These are phyloP conservation scores for Campoplex nolae DNA, from an alignment of 2,888 invertebrate species.

Conservation along the genomic window DNA sequence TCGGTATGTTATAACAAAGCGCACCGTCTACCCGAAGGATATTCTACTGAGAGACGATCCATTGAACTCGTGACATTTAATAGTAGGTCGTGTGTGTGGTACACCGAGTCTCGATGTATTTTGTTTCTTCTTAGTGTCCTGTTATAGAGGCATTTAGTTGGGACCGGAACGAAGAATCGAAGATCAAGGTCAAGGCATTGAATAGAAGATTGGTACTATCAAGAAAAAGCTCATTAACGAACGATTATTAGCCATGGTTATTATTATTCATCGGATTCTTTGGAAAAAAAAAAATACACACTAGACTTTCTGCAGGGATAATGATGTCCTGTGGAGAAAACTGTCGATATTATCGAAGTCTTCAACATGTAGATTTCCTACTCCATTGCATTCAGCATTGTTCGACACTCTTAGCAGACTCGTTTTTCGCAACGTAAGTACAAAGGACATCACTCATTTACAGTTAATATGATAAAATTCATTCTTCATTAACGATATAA, in stretches of 20 bases:
- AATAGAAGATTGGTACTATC: conserved; percentile 11
- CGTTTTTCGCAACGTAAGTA: no score
- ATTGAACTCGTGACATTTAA: conserved; percentile 74
- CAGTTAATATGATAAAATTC: no score
- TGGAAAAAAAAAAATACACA: neutral
- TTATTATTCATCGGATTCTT: no score
- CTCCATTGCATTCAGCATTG: neutral
- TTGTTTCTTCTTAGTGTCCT: neutral
- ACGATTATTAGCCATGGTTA: neutral
- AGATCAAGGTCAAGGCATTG: conserved; percentile 48
- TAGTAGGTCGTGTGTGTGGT: conserved; percentile 70
- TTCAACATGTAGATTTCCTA: neutral
- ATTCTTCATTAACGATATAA: no score
- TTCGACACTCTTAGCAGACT: no score
- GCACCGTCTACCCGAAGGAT: conserved; percentile 34
- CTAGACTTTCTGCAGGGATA: neutral
- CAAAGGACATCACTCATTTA: no score
- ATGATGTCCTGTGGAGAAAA: neutral
- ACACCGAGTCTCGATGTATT: conserved; percentile 8
- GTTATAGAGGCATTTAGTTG: neutral
- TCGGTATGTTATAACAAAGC: conserved; percentile 42
- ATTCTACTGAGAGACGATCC: conserved; percentile 62
- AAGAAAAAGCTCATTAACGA: neutral
- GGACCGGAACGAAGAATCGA: conserved; percentile 3
- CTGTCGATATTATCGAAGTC: neutral